A percentile compares a stretch with the other conserved stretches of the same genome.
Evolutionary conservation across 2,888 invertebrate species (phyloP).

Genomic region (Eumacrocentrus americanus): DNA sequence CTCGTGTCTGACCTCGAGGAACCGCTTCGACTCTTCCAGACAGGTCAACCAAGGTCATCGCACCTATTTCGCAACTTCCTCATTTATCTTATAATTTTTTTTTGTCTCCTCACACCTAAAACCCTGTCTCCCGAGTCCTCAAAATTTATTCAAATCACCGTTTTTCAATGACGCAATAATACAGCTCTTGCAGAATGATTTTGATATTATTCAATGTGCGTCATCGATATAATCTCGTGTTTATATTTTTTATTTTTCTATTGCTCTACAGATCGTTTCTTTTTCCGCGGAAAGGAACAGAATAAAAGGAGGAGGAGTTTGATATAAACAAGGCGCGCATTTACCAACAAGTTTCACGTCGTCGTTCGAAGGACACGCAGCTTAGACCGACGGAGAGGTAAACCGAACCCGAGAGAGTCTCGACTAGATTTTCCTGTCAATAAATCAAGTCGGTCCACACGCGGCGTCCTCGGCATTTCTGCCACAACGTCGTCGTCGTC

Average conservation of each 20-base stretch:
- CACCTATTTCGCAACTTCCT: conserved; percentile 25
- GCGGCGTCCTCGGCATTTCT: conserved; percentile 57
- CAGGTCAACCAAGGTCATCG: conserved; percentile 29
- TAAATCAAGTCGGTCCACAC: conserved; percentile 56
- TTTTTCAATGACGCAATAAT: too few species aligned
- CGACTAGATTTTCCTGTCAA: conserved; percentile 62
- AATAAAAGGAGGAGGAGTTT: too few species aligned
- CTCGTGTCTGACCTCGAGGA: conserved; percentile 28
- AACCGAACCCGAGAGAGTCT: conserved; percentile 45
- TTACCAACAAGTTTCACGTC: neutral
- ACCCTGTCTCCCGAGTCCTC: neutral
- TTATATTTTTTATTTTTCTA: too few species aligned
- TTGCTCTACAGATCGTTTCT: too few species aligned
- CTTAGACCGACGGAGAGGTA: conserved; percentile 42
- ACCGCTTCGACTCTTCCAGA: conserved; percentile 21
- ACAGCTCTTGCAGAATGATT: neutral
- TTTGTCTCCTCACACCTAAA: conserved; percentile 8
- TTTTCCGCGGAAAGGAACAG: too few species aligned
- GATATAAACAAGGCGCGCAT: neutral
- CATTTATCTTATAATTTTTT: conserved; percentile 23
- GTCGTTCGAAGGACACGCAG: conserved; percentile 25
- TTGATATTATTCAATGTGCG: too few species aligned
- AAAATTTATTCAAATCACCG: neutral
- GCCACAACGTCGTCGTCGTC: conserved; percentile 36
- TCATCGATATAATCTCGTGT: too few species aligned